Evolutionary conservation across 2,888 invertebrate genomes (phyloP).

Genomic region (Dusona sp.): DNA sequence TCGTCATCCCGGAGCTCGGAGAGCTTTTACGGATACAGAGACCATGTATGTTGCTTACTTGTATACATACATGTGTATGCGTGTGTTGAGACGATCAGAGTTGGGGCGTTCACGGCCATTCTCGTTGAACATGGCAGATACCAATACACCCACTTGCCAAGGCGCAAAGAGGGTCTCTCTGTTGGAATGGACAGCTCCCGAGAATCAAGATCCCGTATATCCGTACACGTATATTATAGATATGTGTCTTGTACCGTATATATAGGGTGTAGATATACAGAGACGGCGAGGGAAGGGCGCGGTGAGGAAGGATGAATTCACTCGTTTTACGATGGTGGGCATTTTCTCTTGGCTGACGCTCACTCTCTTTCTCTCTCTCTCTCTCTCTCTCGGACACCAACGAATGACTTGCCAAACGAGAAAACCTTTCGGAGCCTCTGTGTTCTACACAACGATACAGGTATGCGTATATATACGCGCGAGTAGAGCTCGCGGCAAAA

Average conservation of each 20-base stretch:
- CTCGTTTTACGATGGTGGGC: conserved; percentile 13
- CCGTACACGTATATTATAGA: not conserved
- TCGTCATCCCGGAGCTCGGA: conserved; percentile 30
- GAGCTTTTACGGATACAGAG: not conserved
- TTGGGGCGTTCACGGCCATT: conserved; percentile 43
- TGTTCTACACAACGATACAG: not conserved
- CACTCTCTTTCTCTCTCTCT: not conserved
- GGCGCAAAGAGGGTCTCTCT: conserved; percentile 8
- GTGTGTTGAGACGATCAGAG: conserved; percentile 47
- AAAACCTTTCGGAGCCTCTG: conserved; percentile 32
- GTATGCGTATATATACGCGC: not conserved
- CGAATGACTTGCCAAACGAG: conserved; percentile 64
- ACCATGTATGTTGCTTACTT: not conserved
- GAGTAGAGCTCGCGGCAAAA: conserved; percentile 76
- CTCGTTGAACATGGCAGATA: conserved; percentile 54
- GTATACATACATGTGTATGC: conserved; percentile 4
- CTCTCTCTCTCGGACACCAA: conserved; percentile 31
- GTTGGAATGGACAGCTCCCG: conserved; percentile 50
- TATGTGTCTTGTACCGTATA: not conserved
- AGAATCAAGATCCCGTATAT: conserved; percentile 6
- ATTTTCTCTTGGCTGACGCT: conserved; percentile 21
- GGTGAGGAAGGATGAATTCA: not conserved
- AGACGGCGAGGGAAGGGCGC: not conserved
- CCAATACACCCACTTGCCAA: conserved; percentile 61
- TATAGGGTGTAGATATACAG: conserved; percentile 20